Percentiles rank a stretch among this genome's conserved stretches.
Evolutionary conservation across 2,797 vertebrate genomes (phyloP).

Genomic region (Schizopygopsis malacanthus): DNA sequence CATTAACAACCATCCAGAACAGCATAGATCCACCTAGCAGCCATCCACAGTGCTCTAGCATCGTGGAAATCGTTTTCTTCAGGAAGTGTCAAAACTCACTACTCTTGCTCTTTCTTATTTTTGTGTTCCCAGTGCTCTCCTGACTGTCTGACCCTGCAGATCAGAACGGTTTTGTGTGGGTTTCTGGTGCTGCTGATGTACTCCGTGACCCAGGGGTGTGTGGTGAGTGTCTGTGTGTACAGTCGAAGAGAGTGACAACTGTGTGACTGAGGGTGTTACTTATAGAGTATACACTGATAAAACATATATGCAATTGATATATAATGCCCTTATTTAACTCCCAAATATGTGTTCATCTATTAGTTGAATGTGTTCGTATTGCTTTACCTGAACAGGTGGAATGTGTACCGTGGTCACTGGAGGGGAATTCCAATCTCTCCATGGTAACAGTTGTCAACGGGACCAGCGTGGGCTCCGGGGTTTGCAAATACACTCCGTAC

Average conservation of each 20-base stretch:
- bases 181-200: conserved; percentile 93
- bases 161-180: conserved; percentile 90
- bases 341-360: neutral
- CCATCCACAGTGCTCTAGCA: neutral
- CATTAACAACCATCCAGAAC: neutral
- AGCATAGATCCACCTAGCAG: neutral
- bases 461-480: conserved; percentile 74
- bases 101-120: neutral
- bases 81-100: neutral
- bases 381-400: conserved; percentile 40
- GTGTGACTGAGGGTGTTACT: neutral
- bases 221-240: conserved; percentile 80
- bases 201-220: conserved; percentile 92
- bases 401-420: conserved; percentile 88
- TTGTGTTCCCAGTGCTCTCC: conserved; percentile 87
- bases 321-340: neutral
- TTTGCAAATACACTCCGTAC: conserved; percentile 87
- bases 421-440: conserved; percentile 78
- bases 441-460: conserved; percentile 80
- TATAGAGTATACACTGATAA: neutral
- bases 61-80: neutral
- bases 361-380: neutral
- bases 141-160: conserved; percentile 96
- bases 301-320: conserved; percentile 70
- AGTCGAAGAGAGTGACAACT: neutral